Base-by-base conservation (phyloP, 2,113 vertebrate genomes). In the Rhinopithecus roxellana region DNA sequence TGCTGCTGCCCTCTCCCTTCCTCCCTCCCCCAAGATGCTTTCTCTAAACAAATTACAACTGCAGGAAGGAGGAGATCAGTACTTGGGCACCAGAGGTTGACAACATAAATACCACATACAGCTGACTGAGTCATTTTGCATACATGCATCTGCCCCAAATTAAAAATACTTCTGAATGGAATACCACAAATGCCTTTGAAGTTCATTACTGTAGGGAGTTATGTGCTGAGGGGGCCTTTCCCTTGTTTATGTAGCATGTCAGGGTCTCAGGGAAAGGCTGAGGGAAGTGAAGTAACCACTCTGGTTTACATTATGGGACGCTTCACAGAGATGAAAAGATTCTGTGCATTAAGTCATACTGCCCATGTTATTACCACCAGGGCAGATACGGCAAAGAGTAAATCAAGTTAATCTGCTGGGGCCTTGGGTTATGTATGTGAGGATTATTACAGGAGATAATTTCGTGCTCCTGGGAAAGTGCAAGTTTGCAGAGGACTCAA, bases 91-190 rank as follows among this genome's bases (percentile, higher is more conserved):
- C 84, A 92, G 92, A 94, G 43, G 64, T 96, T 82, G 52, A 75
- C 81, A 70, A 52, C 70, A 57, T 81, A 96, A 97, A 95, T 83
- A 82, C 40, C 43, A 69, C 78, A 88, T 85, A 87, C 12, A 87
- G 92, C 88, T 94, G 90, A 95, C 75, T 84, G 40, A 69, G 48
- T 86, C 12, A 1, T 92, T 98, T 88, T 97, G 92, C 95, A 79
- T 97, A 89, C 75, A 82, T 69, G 57, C 93, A 93, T 98, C 93
- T 97, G 94, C 67, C 93, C 61, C 83, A 97, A 93, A 96, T 95
- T 97, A 97, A 75, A 95, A 97, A 93, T 90, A 96, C 94, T 98
- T 97, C 93, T 98, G 96, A 98, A 98, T 98, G 97, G 86, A 97
- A 98, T 98, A 98, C 94, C 93, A 89, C 80, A 92, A 75, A 35